These are phyloP conservation scores for Asteroscopus sphinx DNA, from an alignment of 2,888 invertebrate genomes.

Conservation along the genomic window DNA sequence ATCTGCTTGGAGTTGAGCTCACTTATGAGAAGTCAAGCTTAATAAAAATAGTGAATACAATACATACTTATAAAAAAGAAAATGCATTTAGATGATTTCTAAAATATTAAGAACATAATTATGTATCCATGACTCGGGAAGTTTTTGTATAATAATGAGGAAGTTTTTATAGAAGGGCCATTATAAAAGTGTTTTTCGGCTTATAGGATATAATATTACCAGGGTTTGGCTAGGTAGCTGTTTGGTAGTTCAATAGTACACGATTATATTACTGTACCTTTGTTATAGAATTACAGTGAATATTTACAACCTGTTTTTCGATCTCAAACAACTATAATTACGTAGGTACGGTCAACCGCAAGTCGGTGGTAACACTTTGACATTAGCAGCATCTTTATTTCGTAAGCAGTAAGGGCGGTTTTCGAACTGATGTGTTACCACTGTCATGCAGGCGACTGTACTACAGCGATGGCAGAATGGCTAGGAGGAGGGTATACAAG, in stretches of 20 bases:
- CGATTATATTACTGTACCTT: conserved; percentile 15
- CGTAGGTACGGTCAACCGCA: no score
- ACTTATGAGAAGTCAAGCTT: conserved; percentile 1
- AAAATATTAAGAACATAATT: conserved; percentile 4
- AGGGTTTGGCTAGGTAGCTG: conserved; percentile 14
- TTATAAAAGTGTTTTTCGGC: conserved; percentile 38
- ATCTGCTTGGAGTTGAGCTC: conserved; percentile 6
- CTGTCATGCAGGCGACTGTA: no score
- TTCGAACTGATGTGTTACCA: no score
- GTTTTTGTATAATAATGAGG: conserved; percentile 17
- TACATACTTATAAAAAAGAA: conserved; percentile 4
- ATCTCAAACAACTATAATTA: not conserved
- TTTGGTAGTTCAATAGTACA: conserved; percentile 24
- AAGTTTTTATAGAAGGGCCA: conserved; percentile 37
- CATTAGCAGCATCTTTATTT: no score
- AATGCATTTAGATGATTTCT: conserved; percentile 25
- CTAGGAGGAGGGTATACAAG: no score
- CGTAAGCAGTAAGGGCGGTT: no score
- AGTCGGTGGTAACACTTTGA: no score
- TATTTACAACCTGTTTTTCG: conserved; percentile 31
- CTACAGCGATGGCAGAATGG: no score
- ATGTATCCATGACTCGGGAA: conserved; percentile 30
- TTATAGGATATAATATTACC: conserved; percentile 4
- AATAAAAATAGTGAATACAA: not conserved
- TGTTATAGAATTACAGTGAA: conserved; percentile 38